Percentiles rank a stretch among this genome's conserved stretches.
Evolutionary conservation across 2,888 invertebrate genomes (phyloP).

Genomic region (Lutraria lutraria): DNA sequence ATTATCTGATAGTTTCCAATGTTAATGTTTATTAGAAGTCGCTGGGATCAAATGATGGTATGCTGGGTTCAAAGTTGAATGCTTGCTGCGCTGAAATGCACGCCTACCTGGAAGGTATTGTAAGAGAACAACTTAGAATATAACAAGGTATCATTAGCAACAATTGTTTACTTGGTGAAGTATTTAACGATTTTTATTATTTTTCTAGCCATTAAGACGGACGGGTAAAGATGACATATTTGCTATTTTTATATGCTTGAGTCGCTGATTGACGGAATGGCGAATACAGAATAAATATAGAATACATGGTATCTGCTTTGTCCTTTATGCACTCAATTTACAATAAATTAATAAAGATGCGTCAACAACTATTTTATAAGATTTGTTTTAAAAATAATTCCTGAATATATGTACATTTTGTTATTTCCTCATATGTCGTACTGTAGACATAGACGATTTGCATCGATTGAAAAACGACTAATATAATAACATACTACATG

Average conservation of each 20-base stretch:
- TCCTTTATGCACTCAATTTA: neutral
- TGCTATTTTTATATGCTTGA: neutral
- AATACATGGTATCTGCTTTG: neutral
- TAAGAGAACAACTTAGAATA: neutral
- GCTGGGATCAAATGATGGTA: constrained; percentile 23
- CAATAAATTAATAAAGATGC: too few species aligned
- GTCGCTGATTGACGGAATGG: neutral
- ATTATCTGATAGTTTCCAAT: constrained; percentile 50
- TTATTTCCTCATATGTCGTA: too few species aligned
- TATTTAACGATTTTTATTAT: constrained; percentile 8
- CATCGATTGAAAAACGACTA: too few species aligned
- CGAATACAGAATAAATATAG: neutral
- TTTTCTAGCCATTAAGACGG: neutral
- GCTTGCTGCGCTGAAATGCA: constrained; percentile 9
- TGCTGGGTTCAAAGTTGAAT: constrained; percentile 32
- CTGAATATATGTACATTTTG: too few species aligned
- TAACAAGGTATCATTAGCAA: neutral
- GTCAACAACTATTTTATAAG: too few species aligned
- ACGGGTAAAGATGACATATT: neutral
- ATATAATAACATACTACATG: too few species aligned
- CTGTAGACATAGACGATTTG: too few species aligned
- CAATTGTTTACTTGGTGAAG: neutral
- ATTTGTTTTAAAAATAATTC: too few species aligned
- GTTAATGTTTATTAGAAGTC: constrained; percentile 28
- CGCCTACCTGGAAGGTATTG: neutral